Evolutionary conservation across 2,888 invertebrate genomes (phyloP).

Genomic region (Chaitophorus viminalis): DNA sequence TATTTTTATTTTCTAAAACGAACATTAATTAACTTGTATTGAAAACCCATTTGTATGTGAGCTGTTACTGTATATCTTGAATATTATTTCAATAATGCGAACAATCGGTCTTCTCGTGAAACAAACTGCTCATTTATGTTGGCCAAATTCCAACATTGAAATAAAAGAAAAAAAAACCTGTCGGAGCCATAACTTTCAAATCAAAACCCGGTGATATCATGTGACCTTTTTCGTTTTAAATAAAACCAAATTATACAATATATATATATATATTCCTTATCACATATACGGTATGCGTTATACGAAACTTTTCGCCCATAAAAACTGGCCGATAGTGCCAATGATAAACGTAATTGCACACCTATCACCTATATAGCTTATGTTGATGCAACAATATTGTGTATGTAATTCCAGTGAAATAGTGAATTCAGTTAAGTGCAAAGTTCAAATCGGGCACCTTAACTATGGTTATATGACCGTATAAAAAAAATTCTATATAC

Average conservation of each 20-base stretch:
- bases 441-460: not conserved
- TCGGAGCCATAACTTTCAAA: not conserved
- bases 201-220: not conserved
- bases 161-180: not conserved
- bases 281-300: not conserved
- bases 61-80: no score
- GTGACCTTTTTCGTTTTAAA: not conserved
- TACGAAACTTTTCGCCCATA: not conserved
- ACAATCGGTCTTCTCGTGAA: constrained; percentile 19
- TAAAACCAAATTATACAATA: not conserved
- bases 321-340: not conserved
- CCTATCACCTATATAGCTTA: no score
- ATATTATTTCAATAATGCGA: constrained; percentile 2
- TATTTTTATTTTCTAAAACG: not conserved
- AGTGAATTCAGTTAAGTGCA: not conserved
- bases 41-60: not conserved
- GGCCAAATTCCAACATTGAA: not conserved
- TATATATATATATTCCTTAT: no score
- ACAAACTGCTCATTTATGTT: constrained; percentile 13
- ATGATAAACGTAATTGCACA: not conserved
- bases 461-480: not conserved
- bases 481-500: not conserved
- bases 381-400: not conserved
- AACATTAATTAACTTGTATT: no score
- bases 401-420: not conserved